Evolutionary conservation across 2,888 invertebrate genomes (phyloP).

Genomic region (Caenorhabditis drosophilae): DNA sequence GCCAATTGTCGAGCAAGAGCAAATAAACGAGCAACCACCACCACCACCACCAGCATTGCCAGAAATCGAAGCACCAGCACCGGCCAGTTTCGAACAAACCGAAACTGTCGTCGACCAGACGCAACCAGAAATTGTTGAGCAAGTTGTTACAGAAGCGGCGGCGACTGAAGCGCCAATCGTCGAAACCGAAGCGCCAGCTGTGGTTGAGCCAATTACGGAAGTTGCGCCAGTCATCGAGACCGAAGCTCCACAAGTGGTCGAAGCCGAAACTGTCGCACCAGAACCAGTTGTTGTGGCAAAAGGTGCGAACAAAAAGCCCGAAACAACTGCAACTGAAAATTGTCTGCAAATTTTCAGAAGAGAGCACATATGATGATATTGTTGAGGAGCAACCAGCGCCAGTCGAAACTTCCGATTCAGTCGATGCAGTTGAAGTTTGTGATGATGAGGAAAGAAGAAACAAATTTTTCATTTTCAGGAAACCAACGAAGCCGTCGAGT

Average conservation of each 20-base stretch:
- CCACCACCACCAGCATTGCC: slow-evolving; percentile 1
- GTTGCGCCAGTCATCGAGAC: slow-evolving; percentile 12
- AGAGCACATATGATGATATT: slow-evolving; percentile 58
- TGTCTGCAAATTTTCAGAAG: slow-evolving; percentile 40
- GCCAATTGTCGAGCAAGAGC: slow-evolving; percentile 10
- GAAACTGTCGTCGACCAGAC: slow-evolving; percentile 1
- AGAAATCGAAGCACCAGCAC: slow-evolving; percentile 3
- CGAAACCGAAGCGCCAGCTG: slow-evolving; percentile 10
- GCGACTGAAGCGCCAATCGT: slow-evolving; percentile 10
- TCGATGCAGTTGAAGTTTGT: slow-evolving; percentile 20
- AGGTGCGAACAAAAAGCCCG: background rate
- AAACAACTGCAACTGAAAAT: too few species aligned
- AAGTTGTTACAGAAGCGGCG: slow-evolving; percentile 12
- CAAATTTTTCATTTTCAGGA: too few species aligned
- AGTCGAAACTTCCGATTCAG: slow-evolving; percentile 25
- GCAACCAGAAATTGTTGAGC: slow-evolving; percentile 16
- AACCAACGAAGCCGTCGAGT: slow-evolving; percentile 45
- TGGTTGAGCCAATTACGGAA: slow-evolving; percentile 13
- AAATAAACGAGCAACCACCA: slow-evolving; percentile 5
- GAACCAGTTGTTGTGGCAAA: slow-evolving; percentile 17
- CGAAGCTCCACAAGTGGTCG: slow-evolving; percentile 16
- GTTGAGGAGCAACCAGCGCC: slow-evolving; percentile 51
- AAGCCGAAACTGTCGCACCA: slow-evolving; percentile 16
- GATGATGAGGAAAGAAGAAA: too few species aligned
- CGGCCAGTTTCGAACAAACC: slow-evolving; percentile 9